Conservation (phyloP, 2,888 invertebrate genomes). For the Copidosoma aretas region DNA sequence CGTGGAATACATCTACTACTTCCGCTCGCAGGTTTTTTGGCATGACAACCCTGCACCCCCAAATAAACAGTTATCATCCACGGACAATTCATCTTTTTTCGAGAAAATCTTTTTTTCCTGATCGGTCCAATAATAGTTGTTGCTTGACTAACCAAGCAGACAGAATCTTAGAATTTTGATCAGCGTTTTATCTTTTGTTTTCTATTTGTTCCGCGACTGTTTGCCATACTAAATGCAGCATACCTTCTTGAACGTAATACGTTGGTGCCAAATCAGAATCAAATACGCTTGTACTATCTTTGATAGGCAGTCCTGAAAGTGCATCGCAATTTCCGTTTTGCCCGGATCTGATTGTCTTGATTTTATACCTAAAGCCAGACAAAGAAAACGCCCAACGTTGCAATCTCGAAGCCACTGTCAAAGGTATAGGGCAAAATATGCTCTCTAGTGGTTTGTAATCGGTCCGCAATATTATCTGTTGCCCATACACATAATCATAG, state of each 20-base stretch:
- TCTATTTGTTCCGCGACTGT: neutral
- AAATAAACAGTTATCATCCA: constrained; percentile 29
- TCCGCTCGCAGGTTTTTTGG: constrained; percentile 10
- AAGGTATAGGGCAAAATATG: no score
- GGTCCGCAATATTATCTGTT: constrained; percentile 7
- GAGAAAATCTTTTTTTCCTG: constrained; percentile 18
- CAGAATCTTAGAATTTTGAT: neutral
- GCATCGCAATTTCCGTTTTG: constrained; percentile 12
- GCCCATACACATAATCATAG: constrained; percentile 10
- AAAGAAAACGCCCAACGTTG: constrained; percentile 6
- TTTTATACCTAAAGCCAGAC: constrained; percentile 3
- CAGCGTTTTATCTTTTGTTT: neutral
- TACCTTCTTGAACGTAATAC: neutral
- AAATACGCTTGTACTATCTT: neutral
- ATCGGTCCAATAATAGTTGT: neutral
- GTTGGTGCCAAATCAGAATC: neutral
- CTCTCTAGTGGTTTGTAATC: neutral
- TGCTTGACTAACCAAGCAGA: constrained; percentile 5
- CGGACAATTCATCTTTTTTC: constrained; percentile 29
- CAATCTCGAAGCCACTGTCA: neutral
- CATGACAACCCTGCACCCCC: constrained; percentile 32
- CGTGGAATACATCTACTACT: constrained; percentile 24
- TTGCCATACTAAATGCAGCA: neutral
- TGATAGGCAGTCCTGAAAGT: neutral
- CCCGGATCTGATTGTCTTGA: constrained; percentile 6